Percentiles rank a stretch among this genome's conserved stretches.
Evolutionary conservation across 2,888 invertebrate species (phyloP).

Genomic region (Leucoma salicis): DNA sequence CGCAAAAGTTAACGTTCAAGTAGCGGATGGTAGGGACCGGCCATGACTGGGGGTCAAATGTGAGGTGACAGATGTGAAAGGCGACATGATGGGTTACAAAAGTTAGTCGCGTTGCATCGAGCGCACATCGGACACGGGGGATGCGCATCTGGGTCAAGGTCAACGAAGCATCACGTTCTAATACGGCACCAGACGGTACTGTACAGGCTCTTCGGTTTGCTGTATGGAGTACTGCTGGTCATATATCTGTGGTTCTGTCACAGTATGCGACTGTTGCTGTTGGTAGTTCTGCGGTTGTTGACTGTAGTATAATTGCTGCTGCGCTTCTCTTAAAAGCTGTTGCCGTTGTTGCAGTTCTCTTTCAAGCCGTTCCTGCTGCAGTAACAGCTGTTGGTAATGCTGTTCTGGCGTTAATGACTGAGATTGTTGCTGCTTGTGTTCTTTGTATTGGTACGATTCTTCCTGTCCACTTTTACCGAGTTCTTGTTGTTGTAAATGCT

Average conservation of each 20-base stretch:
- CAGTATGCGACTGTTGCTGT: conserved; percentile 14
- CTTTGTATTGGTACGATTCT: conserved; percentile 13
- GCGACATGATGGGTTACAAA: conserved; percentile 21
- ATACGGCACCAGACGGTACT: conserved; percentile 47
- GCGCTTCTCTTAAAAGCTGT: conserved; percentile 27
- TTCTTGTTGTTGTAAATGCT: not conserved
- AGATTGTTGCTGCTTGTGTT: conserved; percentile 8
- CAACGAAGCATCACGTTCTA: conserved; percentile 47
- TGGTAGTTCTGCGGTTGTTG: conserved; percentile 20
- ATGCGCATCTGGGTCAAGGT: conserved; percentile 68
- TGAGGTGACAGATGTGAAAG: conserved; percentile 6
- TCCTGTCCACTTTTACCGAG: conserved; percentile 7
- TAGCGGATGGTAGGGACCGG: conserved; percentile 1
- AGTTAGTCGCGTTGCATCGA: conserved; percentile 31
- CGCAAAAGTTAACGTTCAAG: conserved; percentile 11
- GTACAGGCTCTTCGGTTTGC: conserved; percentile 42
- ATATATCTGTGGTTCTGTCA: not conserved
- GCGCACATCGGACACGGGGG: conserved; percentile 45
- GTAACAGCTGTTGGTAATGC: conserved; percentile 30
- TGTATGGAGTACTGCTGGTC: not conserved
- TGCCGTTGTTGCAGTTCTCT: conserved; percentile 37
- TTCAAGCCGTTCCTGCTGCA: conserved; percentile 27
- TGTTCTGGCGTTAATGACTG: conserved; percentile 12
- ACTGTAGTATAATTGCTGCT: conserved; percentile 28
- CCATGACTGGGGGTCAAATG: conserved; percentile 14